Base-by-base conservation (phyloP, 2,888 invertebrate genomes). In the Leptarthrus brevirostris region DNA sequence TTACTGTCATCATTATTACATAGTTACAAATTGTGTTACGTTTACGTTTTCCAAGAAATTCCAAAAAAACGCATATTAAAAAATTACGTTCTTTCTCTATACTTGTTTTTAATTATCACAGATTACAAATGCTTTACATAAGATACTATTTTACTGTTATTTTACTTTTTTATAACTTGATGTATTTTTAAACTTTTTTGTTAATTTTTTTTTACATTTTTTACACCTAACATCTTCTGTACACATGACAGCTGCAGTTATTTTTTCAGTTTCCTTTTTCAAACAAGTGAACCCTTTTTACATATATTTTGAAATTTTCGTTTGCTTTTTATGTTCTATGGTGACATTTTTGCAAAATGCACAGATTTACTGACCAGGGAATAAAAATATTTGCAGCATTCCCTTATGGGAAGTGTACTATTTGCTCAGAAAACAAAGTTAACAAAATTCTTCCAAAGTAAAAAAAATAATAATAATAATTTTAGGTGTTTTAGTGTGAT, bases 51-150 rank as follows among this genome's bases (percentile, higher is more conserved):
- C 71, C 64, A 30, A 47, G 30, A 61, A 40, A 34, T 47, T 47
- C 36, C 49, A 66, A 16, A 47, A n/a, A 14, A 47, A 66, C 47
- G 49, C 49, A 26, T 49, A 20, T 66, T 66, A 66, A 66, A 66
- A 66, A 66, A 66, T 77, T 76, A 56, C 73, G 77, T 76, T 76
- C 74, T 73, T 76, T 66, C 74, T 74, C 76, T 75, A 74, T 73
- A 72, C 54, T 77, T 77, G 72, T 76, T 75, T 76, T 77, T 78
- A 77, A 79, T 79, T 79, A 79, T 79, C 79, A 79, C 79, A 79
- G 79, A 78, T 79, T 79, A 79, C 78, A 79, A 79, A 79, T 79
- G 78, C 78, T 79, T 79, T 79, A 78, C 77, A 79, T 78, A 66
- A 66, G 66, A 66, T 47, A 66, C 66, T 66, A 66, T 66, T 58